Evolutionary conservation across 1,140 invertebrate genomes (phyloP).

Genomic region (Frieseomelitta varia): DNA sequence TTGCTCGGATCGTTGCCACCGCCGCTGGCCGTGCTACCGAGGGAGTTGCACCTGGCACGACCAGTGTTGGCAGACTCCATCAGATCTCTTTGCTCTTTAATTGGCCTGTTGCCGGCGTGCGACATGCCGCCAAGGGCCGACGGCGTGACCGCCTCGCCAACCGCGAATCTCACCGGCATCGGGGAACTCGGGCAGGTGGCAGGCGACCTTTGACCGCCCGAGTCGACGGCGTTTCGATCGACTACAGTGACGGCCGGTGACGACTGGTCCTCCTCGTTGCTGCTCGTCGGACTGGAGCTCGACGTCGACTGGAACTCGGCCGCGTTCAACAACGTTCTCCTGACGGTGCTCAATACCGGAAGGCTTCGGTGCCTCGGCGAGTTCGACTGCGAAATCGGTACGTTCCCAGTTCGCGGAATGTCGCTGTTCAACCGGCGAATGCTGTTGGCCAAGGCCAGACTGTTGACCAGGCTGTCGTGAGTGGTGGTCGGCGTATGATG

Average conservation of each 20-base stretch:
- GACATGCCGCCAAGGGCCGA: conserved; percentile 62
- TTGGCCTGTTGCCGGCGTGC: conserved; percentile 20
- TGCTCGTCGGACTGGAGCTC: conserved; percentile 36
- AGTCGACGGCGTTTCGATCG: conserved; percentile 3
- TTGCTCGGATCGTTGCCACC: conserved; percentile 53
- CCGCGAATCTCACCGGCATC: conserved; percentile 85
- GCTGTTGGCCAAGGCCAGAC: conserved; percentile 56
- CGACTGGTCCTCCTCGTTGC: conserved; percentile 53
- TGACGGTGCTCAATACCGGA: conserved; percentile 69
- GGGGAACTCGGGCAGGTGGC: conserved; percentile 77
- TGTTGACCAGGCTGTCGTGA: conserved; percentile 63
- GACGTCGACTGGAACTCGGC: conserved; percentile 16
- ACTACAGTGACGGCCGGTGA: conserved; percentile 16
- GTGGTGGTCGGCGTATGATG: conserved; percentile 23
- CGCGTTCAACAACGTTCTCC: conserved; percentile 46
- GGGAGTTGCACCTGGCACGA: conserved; percentile 77
- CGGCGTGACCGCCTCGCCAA: conserved; percentile 85
- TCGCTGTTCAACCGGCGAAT: conserved; percentile 79
- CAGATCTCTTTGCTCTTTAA: conserved; percentile 54
- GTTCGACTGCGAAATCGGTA: conserved; percentile 62
- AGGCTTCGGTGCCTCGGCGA: conserved; percentile 79
- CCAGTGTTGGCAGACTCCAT: conserved; percentile 56
- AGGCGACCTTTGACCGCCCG: conserved; percentile 69
- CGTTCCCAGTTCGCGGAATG: conserved; percentile 71
- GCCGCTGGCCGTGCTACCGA: conserved; percentile 71